Percentiles rank a stretch among this genome's conserved stretches.
Evolutionary conservation across 2,113 vertebrate genomes (phyloP).

Genomic region (Salvelinus sp.): DNA sequence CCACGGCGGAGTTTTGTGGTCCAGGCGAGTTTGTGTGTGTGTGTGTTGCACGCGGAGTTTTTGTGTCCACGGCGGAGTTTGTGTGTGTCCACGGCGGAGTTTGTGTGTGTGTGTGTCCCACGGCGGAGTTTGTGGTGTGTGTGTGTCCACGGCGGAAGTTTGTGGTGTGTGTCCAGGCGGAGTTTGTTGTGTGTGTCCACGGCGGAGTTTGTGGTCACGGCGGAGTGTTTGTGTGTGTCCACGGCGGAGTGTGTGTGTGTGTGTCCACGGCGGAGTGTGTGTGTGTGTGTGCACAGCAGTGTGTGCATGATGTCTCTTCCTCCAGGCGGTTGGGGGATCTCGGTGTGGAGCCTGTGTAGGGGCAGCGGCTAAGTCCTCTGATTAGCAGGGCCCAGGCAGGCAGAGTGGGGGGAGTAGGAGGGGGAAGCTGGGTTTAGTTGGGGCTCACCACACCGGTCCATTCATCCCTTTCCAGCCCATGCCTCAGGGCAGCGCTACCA

Average conservation of each 20-base stretch:
- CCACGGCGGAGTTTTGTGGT: too few species aligned
- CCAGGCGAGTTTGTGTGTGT: too few species aligned
- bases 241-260: too few species aligned
- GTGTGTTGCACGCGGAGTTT: constrained; percentile 5
- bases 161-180: constrained; percentile 5
- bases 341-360: constrained; percentile 55
- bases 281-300: constrained; percentile 38
- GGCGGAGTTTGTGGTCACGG: background rate
- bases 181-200: too few species aligned
- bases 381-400: constrained; percentile 53
- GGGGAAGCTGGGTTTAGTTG: background rate
- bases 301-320: constrained; percentile 40
- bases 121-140: too few species aligned
- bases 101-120: too few species aligned
- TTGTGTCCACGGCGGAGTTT: background rate
- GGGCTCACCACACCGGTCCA: constrained; percentile 34
- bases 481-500: constrained; percentile 17
- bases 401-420: background rate
- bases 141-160: background rate
- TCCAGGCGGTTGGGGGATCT: constrained; percentile 52
- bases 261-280: background rate
- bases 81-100: background rate
- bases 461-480: constrained; percentile 47
- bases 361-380: constrained; percentile 61
- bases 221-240: constrained; percentile 28